Percentiles rank a stretch among this genome's conserved stretches.
Evolutionary conservation across 2,797 vertebrate species (phyloP).

Genomic region (Loris lydekkerianus): DNA sequence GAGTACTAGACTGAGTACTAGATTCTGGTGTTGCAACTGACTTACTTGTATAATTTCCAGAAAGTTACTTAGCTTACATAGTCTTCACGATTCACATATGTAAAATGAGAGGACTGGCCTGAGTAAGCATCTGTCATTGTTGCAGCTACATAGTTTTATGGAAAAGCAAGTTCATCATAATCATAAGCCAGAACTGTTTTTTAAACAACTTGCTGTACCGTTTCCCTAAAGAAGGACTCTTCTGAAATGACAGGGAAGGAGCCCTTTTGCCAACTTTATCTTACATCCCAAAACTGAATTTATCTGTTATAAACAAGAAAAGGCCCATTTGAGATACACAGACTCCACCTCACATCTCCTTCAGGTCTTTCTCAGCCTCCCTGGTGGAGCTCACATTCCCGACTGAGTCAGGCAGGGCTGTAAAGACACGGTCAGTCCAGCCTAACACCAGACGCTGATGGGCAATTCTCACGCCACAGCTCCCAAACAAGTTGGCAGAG

Average conservation of each 20-base stretch:
- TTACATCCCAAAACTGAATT: background rate
- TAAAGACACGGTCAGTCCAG: background rate
- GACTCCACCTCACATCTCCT: background rate
- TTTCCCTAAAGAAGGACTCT: background rate
- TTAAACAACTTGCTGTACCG: background rate
- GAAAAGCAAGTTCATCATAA: background rate
- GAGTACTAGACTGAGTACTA: background rate
- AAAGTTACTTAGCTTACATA: background rate
- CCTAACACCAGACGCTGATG: background rate
- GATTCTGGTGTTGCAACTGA: background rate
- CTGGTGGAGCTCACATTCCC: background rate
- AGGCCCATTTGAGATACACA: background rate
- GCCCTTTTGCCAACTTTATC: background rate
- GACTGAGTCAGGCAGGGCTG: background rate
- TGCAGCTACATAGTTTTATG: background rate
- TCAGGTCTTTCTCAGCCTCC: background rate
- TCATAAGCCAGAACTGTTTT: background rate
- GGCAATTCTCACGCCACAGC: background rate
- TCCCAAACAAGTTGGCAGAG: background rate
- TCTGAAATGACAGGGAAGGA: background rate
- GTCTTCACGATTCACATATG: background rate
- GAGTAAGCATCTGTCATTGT: background rate
- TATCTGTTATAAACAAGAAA: background rate
- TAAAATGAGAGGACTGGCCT: background rate
- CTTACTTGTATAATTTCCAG: background rate